phyloP scores from a whole-genome alignment of 2,797 vertebrate genomes.

The Mycteria americana region DNA sequence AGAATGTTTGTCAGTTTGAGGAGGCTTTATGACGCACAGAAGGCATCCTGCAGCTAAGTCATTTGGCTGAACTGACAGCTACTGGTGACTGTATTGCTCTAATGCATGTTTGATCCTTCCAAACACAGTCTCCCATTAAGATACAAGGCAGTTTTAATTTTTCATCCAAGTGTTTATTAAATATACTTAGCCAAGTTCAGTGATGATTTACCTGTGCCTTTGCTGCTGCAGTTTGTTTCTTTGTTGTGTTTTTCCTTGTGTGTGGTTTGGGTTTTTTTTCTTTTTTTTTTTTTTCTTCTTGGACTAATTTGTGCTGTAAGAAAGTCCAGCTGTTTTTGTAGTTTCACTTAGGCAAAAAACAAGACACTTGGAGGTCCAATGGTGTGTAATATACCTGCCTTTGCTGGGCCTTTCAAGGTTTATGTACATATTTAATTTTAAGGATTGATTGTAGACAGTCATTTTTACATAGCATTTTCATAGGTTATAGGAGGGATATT shows the following conservation, averaged over 20 bases:
- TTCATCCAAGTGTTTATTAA: slow-evolving; percentile 10
- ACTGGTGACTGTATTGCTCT: background rate
- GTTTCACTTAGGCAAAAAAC: background rate
- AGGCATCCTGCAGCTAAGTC: slow-evolving; percentile 22
- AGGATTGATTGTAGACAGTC: background rate
- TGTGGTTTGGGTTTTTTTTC: fast-evolving
- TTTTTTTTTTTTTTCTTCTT: background rate
- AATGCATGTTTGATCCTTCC: background rate
- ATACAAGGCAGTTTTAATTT: slow-evolving; percentile 10
- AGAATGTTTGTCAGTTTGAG: background rate
- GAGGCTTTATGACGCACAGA: background rate
- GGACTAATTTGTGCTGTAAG: background rate
- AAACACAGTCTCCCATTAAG: slow-evolving; percentile 2
- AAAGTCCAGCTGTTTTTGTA: background rate
- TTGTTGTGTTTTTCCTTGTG: background rate
- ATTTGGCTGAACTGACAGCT: slow-evolving; percentile 28
- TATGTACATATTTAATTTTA: background rate
- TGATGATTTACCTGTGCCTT: background rate
- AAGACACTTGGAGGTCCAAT: background rate
- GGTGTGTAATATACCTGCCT: background rate
- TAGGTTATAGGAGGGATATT: background rate
- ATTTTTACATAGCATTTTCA: background rate
- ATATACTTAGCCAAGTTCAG: background rate
- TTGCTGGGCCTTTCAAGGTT: background rate
- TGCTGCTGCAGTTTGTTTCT: background rate